phyloP scores from a whole-genome alignment of 1,140 invertebrate species.

The Drosophila takahashii region DNA sequence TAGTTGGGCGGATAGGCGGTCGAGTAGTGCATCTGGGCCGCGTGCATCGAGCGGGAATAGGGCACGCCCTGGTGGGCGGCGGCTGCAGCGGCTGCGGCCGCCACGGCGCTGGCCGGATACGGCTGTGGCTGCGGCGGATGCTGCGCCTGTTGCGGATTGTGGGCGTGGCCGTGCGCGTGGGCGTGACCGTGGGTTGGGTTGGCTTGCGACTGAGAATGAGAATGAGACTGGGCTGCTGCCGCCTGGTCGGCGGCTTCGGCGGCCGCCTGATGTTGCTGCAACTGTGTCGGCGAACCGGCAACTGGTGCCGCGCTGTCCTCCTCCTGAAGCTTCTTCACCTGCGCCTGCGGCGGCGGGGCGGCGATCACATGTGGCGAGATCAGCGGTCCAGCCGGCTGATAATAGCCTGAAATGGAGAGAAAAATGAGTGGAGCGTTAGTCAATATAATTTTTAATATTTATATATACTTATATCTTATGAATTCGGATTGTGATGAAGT shows the following conservation, averaged over 20 bases:
- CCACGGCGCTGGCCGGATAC: constrained; percentile 85
- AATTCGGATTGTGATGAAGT: no score
- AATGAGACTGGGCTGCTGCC: constrained; percentile 19
- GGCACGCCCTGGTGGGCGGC: constrained; percentile 84
- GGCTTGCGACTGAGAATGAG: constrained; percentile 26
- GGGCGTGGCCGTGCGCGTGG: constrained; percentile 10
- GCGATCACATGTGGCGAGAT: constrained; percentile 89
- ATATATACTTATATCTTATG: no score
- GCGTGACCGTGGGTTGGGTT: constrained; percentile 16
- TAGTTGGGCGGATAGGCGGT: constrained; percentile 86
- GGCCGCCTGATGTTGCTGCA: constrained; percentile 39
- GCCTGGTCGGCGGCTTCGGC: constrained; percentile 41
- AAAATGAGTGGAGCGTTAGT: constrained; percentile 3
- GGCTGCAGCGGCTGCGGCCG: constrained; percentile 83
- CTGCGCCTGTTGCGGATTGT: constrained; percentile 51
- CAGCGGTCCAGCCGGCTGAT: constrained; percentile 94
- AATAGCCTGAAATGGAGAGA: constrained; percentile 89
- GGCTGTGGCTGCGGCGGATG: constrained; percentile 84
- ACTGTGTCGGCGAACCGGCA: constrained; percentile 45
- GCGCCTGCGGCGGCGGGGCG: constrained; percentile 80
- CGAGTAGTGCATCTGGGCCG: constrained; percentile 84
- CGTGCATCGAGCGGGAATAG: constrained; percentile 80
- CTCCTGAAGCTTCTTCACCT: constrained; percentile 53
- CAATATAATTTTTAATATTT: background rate
- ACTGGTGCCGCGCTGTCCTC: constrained; percentile 67